These are phyloP conservation scores for Chrysolophus pictus DNA, from an alignment of 2,797 vertebrate species.

Conservation along the genomic window DNA sequence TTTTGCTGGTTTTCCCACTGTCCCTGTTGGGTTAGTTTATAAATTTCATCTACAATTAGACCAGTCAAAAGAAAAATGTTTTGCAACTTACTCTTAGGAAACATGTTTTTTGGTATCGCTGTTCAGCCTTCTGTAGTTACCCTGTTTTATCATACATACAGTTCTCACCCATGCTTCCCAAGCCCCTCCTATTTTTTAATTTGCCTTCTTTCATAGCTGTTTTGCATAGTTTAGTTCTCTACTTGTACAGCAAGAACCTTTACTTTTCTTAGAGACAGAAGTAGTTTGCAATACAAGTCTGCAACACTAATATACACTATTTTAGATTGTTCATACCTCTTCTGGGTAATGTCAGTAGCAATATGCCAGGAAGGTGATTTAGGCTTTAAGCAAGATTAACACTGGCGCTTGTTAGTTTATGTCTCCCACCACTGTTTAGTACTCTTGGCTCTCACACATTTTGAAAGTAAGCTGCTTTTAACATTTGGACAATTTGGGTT, in stretches of 20 bases:
- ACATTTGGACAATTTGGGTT: not conserved
- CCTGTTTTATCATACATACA: not conserved
- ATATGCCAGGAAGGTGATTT: not conserved
- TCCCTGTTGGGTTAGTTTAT: not conserved
- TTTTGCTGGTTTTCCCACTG: not conserved
- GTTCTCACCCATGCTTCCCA: not conserved
- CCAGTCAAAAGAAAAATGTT: not conserved
- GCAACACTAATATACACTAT: not conserved
- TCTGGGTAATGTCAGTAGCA: not conserved
- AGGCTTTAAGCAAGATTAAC: not conserved
- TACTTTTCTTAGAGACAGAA: not conserved
- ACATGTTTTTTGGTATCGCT: too few species aligned
- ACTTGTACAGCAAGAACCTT: not conserved
- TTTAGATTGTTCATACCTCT: not conserved
- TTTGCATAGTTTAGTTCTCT: not conserved
- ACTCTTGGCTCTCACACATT: not conserved
- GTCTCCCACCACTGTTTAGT: not conserved
- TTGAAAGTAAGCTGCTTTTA: not conserved
- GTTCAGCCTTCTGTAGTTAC: accelerated
- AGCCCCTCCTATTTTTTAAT: not conserved
- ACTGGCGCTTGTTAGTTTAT: not conserved
- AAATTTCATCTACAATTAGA: not conserved
- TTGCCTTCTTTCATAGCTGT: not conserved
- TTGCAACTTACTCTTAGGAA: not conserved
- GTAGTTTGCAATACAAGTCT: not conserved